Percentiles rank a stretch among this genome's conserved stretches.
Conservation (phyloP, 1,140 invertebrate genomes). For the Camponotus pennsylvanicus region DNA sequence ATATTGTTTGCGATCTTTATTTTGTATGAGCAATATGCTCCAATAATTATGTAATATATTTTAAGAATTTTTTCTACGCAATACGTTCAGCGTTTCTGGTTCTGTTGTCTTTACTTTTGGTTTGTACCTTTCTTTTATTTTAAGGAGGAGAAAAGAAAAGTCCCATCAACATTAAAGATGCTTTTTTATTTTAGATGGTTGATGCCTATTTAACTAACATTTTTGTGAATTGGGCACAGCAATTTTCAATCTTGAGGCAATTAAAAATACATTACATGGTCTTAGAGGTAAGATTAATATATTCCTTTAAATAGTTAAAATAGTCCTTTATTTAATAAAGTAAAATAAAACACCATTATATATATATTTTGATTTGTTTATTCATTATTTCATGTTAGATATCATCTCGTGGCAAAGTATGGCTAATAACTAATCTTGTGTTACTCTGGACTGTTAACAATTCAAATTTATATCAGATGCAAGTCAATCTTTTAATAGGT, state of each 20-base stretch:
- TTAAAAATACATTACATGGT: constrained; percentile 88
- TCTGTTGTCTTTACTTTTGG: not conserved
- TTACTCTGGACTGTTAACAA: constrained; percentile 91
- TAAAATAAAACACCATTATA: not conserved
- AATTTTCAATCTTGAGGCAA: constrained; percentile 87
- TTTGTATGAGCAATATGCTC: too few species aligned
- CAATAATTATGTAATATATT: too few species aligned
- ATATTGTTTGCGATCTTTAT: too few species aligned
- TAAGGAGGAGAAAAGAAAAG: constrained; percentile 78
- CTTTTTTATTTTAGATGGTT: constrained; percentile 83
- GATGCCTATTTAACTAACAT: constrained; percentile 89
- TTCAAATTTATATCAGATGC: constrained; percentile 90
- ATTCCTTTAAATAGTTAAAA: not conserved
- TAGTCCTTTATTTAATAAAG: not conserved
- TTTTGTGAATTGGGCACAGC: constrained; percentile 88
- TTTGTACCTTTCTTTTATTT: not conserved
- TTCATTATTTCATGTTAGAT: constrained; percentile 87
- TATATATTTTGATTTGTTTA: not conserved
- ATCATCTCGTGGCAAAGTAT: constrained; percentile 95
- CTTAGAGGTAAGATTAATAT: constrained; percentile 88
- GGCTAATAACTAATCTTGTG: constrained; percentile 92
- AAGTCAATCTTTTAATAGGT: constrained; percentile 95
- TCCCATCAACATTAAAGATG: constrained; percentile 86
- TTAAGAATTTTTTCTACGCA: too few species aligned
- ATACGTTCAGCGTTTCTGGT: too few species aligned